Base-by-base conservation (phyloP, 1,140 invertebrate genomes). In the Heliconius hewitsoni region DNA sequence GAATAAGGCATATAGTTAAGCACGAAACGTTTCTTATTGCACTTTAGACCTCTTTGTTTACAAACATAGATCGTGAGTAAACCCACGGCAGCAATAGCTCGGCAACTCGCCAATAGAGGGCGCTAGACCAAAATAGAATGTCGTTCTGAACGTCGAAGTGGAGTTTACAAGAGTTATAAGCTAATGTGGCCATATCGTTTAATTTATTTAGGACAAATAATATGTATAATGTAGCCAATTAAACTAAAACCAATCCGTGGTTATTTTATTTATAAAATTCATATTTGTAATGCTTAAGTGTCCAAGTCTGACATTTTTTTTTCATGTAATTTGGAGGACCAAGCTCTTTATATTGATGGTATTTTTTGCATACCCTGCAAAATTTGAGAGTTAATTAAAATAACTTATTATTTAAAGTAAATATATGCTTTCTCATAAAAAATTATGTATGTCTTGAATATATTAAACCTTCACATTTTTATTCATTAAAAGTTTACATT, bases 71-170 rank as follows among this genome's bases (percentile, higher is more conserved):
- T 84, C 81, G 90, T 92, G 91, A 93, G 91, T 93, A 91, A 93
- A 88, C 82, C 83, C 81, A 72, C 81, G 85, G 85, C 83, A 82
- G 81, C 82, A 83, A 83, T 84, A 86, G 82, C 90, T 92, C 90
- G 91, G 91, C 91, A 93, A 86, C 85, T 88, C 87, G 90, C 91
- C 91, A 93, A 91, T 88, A 93, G 92, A 92, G 91, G 92, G 92
- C 92, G 91, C 89, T 91, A 72, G 81, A 79, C 87, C 71, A 83
- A 92, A 91, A 91, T 93, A 93, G 90, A 92, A 78, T 90, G 90
- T 90, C 90, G 87, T 86, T 87, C 18, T 57, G 50, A 42, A 72
- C 72, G 60, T 73, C 78, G 72, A 80, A 77, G 75, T 78, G 74
- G 39, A 50, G 74, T 73, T 75, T 52, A 74, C 73, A 77, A 84